Evolutionary conservation across 1,140 invertebrate species (phyloP), one percentile per base, ranked within the genome.

Genomic region (Pseudomyrmex cubaensis): DNA sequence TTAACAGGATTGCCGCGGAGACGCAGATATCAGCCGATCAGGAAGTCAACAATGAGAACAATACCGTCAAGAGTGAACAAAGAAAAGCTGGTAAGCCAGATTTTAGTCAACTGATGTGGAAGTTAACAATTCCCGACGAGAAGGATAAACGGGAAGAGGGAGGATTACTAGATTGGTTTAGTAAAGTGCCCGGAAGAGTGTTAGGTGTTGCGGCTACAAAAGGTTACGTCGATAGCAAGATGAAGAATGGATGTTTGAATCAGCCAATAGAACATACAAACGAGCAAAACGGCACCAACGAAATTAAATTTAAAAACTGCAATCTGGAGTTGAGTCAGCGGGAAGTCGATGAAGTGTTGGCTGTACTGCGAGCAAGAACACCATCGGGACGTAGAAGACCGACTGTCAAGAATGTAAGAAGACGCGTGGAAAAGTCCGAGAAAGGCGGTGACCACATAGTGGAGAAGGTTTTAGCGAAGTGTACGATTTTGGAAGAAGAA

Each of bases 321-420:
- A 93, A 94, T 80, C 80, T 95, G 44, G 94, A 94, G 66, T 80
- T 95, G 22, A 95, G 95, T 63, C 93, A 92, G 52, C 90, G 92
- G 0, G 95, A 95, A 75, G 93, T 95, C 67, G 92, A 95, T 75
- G 94, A 95, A 84, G 94, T 95, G 1, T 78, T 95, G 44, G 93
- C 94, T 35, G 95, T 95, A 5, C 70, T 95, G 12, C 90, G 94
- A 64, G 90, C 91, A 0, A 86, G 92, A 10, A 91, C 92, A 15
- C 93, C 93, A 0, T 91, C 90, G 0, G 90, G 89, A 9, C 84
- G 92, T 0, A 87, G 91, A 46, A 91, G 91, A 17, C 72, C 92
- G 1, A 86, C 90, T 5, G 35, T 91, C 4, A 88, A 91, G 3
- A 90, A 84, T 0, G 15, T 89, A 1, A 92, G 87, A 54, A 85